Conservation (phyloP, 92 coral and sea anemone species). For the Scolanthus callimorphus region DNA sequence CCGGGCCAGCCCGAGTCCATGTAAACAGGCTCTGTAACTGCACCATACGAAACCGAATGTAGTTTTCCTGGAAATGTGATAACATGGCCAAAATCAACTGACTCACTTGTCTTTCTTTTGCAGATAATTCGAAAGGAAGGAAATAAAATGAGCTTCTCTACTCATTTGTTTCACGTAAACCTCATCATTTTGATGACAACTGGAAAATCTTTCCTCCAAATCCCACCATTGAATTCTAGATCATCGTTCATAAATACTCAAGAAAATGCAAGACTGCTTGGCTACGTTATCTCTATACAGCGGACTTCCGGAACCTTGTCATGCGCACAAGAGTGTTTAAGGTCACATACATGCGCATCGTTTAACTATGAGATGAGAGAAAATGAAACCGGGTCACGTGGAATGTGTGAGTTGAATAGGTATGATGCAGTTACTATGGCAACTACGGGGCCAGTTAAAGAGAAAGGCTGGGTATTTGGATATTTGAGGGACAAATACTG, state of each 20-base stretch:
- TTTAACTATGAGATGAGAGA: slow-evolving; percentile 37
- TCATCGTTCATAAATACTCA: slow-evolving; percentile 14
- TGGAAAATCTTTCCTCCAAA: no score
- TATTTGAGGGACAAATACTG: slow-evolving; percentile 8
- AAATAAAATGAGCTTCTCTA: no score
- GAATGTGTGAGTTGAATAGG: slow-evolving; percentile 46
- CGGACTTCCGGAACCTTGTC: slow-evolving; percentile 23
- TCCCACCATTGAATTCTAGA: no score
- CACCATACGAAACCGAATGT: no score
- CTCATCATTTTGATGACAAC: no score
- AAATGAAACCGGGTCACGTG: background rate
- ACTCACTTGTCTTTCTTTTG: no score
- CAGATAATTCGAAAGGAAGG: no score
- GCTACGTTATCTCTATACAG: slow-evolving; percentile 28
- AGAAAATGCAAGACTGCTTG: slow-evolving; percentile 10
- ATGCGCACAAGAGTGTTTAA: slow-evolving; percentile 65
- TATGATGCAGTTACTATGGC: background rate
- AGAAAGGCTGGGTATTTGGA: slow-evolving; percentile 51
- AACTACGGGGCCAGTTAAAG: background rate
- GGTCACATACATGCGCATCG: slow-evolving; percentile 34
- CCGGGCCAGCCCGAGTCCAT: no score
- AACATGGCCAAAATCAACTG: no score
- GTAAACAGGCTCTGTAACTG: no score
- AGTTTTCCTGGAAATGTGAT: no score
- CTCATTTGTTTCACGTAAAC: no score